Evolutionary conservation across 2,888 invertebrate species (phyloP), one percentile per base, ranked within the genome.

Genomic region (Chydorus sphaericus): DNA sequence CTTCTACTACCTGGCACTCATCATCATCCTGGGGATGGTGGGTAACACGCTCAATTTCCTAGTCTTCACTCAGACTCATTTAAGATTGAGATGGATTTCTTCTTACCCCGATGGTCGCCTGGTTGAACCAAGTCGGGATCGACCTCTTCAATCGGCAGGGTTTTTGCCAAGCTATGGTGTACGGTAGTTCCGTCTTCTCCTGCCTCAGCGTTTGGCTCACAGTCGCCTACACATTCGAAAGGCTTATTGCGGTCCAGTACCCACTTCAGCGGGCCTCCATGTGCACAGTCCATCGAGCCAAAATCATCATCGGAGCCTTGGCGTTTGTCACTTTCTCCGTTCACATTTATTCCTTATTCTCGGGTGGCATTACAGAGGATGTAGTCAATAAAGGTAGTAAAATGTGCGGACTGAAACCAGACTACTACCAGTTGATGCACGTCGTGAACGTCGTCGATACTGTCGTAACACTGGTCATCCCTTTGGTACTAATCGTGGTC

Each of bases 171-270:
- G 69, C 80, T 36, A 78, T 83, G 62, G 76, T 82, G 14, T 90
- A 85, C 67, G 64, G 80, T n/a, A 78, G 81, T 26, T 81, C 81
- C 63, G 76, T 85, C 57, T 80, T 81, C 59, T 82, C 83, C 65
- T 83, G 83, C 65, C 71, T 83, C 56, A 87, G 87, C 62, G 82
- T 85, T 0, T 90, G 89, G 88, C 75, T 88, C 59, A 85, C 88
- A 20, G 83, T 88, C 7, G 82, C 86, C 0, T 90, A 90, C 66
- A 89, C 89, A 0, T 77, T 85, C 1, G 89, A 90, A 66, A 75
- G 90, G 26, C 88, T 84, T 66, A 79, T 89, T 6, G 88, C 86
- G 0, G 86, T 90, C 1, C 73, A 80, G 61, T 83, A 85, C 67
- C 88, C 88, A 0, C 68, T 88, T 53, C 76, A 75, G 48, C 72